Base-by-base conservation (phyloP, 2,113 vertebrate species). In the Tragelaphus strepsiceros region DNA sequence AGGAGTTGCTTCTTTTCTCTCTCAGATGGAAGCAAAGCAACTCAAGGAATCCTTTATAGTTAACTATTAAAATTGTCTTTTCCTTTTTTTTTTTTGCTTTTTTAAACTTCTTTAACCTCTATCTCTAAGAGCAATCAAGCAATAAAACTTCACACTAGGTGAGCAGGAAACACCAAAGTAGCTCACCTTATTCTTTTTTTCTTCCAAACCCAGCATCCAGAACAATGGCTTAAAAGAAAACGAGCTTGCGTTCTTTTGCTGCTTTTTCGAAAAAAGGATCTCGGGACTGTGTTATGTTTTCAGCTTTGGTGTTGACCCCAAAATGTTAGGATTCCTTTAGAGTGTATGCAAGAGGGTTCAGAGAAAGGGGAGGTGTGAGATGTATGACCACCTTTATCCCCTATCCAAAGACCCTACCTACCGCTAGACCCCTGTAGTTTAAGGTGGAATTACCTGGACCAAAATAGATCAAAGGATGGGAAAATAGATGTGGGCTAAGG, bases 21-120 rank as follows among this genome's bases (percentile, higher is more conserved):
- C 56, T 43, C 93, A 93, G 67, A 89, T 91, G 83, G 86, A 53
- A 80, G 87, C 86, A 97, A 96, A 93, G 59, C 53, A 97, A 96
- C 88, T 96, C 91, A 81, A 97, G 93, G 92, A 94, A 97, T 96
- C 71, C 95, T 97, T 97, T 97, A 84, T 77, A 87, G 96, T 97
- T 96, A 97, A 97, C 97, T 96, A 98, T 97, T 97, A 97, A 97
- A 98, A 98, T 90, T 90, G 88, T 61, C 19, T 88, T 78, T 97
- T 91, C 54, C 24, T 59, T 39, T 11, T 85, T 77, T 96, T 94
- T 96, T 77, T 77, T 35, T 64, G 7, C 88, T 67, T 96, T 94
- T 96, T 83, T 67, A 46, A 53, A 96, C 81, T 89, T 96, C 82
- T 97, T 94, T 97, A 95, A 89, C 82, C 61, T 95, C 88, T 32